A percentile compares a stretch with the other conserved stretches of the same genome.
Evolutionary conservation across 2,797 vertebrate genomes (phyloP).

Genomic region (Gorsachius magnificus): DNA sequence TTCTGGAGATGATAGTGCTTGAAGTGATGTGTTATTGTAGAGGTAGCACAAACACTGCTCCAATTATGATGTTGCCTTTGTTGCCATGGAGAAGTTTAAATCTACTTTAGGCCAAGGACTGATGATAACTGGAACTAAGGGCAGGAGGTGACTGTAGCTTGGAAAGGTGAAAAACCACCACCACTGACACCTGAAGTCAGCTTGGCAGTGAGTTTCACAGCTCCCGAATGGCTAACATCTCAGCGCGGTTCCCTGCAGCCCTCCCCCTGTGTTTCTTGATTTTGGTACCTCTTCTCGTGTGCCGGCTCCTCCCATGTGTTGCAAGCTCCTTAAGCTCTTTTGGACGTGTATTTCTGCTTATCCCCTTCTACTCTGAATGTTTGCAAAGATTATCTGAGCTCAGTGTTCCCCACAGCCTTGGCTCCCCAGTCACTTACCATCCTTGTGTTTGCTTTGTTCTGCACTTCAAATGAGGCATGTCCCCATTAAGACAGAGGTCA

Average conservation of each 20-base stretch:
- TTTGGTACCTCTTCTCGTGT: background rate
- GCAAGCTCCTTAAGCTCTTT: background rate
- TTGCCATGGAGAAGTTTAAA: constrained; percentile 60
- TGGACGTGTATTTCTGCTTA: background rate
- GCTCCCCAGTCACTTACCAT: background rate
- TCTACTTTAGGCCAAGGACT: constrained; percentile 36
- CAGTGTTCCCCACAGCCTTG: background rate
- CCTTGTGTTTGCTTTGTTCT: constrained; percentile 26
- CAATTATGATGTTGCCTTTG: constrained; percentile 42
- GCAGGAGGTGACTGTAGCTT: background rate
- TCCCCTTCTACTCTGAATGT: background rate
- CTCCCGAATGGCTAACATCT: background rate
- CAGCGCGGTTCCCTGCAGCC: background rate
- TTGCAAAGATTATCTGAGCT: background rate
- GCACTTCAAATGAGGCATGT: background rate
- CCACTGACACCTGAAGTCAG: background rate
- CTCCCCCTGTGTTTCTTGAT: background rate
- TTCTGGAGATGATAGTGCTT: constrained; percentile 23
- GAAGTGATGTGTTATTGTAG: constrained; percentile 37
- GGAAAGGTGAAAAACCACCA: background rate
- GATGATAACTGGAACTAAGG: constrained; percentile 13
- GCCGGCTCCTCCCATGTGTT: background rate
- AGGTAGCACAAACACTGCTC: constrained; percentile 37
- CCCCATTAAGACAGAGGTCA: constrained; percentile 56
- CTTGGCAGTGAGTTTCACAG: background rate